phyloP scores from a whole-genome alignment of 2,113 vertebrate genomes.

The Aramus guarauna region DNA sequence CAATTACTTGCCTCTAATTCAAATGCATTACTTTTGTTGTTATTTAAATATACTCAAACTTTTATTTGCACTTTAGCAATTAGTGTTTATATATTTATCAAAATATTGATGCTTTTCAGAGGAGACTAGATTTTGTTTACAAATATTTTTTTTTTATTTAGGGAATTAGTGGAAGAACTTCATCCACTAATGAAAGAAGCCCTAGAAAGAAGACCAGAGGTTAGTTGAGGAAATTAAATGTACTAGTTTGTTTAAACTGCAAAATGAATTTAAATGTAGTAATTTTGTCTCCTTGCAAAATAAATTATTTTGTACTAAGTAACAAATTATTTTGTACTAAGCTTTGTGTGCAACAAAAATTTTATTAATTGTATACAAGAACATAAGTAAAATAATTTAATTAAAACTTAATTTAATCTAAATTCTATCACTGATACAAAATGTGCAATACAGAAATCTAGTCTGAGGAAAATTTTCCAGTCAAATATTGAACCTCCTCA shows the following conservation, averaged over 20 bases:
- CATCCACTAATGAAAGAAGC: constrained; percentile 99
- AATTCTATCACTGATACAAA: neutral
- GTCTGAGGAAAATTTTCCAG: neutral
- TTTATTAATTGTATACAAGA: neutral
- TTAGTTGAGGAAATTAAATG: constrained; percentile 61
- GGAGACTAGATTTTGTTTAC: neutral
- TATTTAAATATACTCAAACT: neutral
- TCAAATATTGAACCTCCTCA: neutral
- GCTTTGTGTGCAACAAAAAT: neutral
- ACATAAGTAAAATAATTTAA: neutral
- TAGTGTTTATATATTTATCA: neutral
- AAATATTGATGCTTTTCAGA: neutral
- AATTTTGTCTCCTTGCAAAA: neutral
- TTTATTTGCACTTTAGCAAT: neutral
- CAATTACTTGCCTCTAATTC: neutral
- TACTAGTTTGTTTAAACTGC: neutral
- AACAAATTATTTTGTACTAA: neutral
- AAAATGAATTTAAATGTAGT: neutral
- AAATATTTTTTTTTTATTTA: constrained; percentile 46
- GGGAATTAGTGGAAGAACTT: constrained; percentile 97
- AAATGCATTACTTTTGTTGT: neutral
- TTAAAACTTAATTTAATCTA: neutral
- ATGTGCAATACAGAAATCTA: neutral
- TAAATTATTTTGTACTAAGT: neutral
- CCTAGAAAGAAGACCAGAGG: constrained; percentile 95